Conservation (phyloP, 2,888 invertebrate species). For the Microctonus hyperodae region DNA sequence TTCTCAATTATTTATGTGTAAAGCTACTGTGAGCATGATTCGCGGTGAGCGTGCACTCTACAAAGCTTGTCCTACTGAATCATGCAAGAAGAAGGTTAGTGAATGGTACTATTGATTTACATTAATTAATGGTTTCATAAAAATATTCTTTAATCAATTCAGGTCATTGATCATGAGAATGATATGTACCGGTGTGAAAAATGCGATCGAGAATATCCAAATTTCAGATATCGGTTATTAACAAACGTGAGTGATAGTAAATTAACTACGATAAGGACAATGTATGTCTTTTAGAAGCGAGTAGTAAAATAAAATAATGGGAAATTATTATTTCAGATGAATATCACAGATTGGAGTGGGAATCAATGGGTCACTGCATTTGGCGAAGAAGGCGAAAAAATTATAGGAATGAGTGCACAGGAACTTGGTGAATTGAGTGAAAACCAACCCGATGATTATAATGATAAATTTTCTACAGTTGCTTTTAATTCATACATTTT, state of each 20-base stretch:
- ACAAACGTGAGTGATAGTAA: slow-evolving; percentile 71
- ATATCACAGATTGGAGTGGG: slow-evolving; percentile 86
- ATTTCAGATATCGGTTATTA: slow-evolving; percentile 86
- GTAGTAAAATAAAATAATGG: neutral
- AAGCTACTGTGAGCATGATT: slow-evolving; percentile 81
- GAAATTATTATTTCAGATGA: slow-evolving; percentile 69
- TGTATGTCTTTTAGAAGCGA: too few species aligned
- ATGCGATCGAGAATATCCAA: slow-evolving; percentile 83
- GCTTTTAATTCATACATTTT: slow-evolving; percentile 84
- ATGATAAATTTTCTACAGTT: slow-evolving; percentile 75
- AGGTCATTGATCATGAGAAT: slow-evolving; percentile 83
- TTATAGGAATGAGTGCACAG: slow-evolving; percentile 75
- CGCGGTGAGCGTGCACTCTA: slow-evolving; percentile 87
- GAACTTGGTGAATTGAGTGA: slow-evolving; percentile 81
- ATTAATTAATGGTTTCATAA: slow-evolving; percentile 3
- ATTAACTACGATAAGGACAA: neutral
- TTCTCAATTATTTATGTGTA: slow-evolving; percentile 81
- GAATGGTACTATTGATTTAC: neutral
- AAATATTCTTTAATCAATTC: slow-evolving; percentile 23
- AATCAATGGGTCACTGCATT: slow-evolving; percentile 93
- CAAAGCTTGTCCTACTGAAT: slow-evolving; percentile 86
- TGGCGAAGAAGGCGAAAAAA: slow-evolving; percentile 80
- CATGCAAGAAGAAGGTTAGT: slow-evolving; percentile 89
- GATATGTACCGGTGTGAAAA: slow-evolving; percentile 94
- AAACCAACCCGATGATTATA: slow-evolving; percentile 71